phyloP scores from a whole-genome alignment of 2,113 vertebrate genomes.

The Ictalurus punctatus region DNA sequence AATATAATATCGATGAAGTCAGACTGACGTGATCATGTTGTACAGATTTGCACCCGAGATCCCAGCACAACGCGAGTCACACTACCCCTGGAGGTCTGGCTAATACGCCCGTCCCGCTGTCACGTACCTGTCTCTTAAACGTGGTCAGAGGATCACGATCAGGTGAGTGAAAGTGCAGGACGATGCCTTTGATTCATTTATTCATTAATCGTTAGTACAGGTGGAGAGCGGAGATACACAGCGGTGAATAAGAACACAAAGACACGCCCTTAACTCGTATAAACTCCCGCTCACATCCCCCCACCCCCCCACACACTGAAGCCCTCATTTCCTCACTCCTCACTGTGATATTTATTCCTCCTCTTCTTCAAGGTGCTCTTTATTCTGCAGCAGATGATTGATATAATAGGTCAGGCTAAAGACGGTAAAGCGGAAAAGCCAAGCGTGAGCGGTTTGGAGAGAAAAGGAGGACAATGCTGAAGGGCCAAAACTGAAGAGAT shows the following conservation, averaged over 20 bases:
- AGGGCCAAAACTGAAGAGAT: constrained; percentile 31
- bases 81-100: background rate
- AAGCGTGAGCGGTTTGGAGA: background rate
- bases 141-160: background rate
- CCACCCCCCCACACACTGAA: background rate
- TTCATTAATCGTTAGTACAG: constrained; percentile 50
- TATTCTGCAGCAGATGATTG: background rate
- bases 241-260: background rate
- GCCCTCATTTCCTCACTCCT: background rate
- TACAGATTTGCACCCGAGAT: background rate
- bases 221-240: background rate
- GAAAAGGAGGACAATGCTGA: background rate
- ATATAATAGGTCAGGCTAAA: background rate
- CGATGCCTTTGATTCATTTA: background rate
- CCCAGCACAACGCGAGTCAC: background rate
- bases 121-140: background rate
- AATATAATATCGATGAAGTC: too few species aligned
- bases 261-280: background rate
- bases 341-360: background rate
- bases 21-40: background rate
- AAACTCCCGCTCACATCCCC: background rate
- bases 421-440: background rate
- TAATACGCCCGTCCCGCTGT: background rate
- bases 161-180: background rate
- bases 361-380: background rate